Conservation (phyloP, 2,113 vertebrate species). For the Neotoma lepida region DNA sequence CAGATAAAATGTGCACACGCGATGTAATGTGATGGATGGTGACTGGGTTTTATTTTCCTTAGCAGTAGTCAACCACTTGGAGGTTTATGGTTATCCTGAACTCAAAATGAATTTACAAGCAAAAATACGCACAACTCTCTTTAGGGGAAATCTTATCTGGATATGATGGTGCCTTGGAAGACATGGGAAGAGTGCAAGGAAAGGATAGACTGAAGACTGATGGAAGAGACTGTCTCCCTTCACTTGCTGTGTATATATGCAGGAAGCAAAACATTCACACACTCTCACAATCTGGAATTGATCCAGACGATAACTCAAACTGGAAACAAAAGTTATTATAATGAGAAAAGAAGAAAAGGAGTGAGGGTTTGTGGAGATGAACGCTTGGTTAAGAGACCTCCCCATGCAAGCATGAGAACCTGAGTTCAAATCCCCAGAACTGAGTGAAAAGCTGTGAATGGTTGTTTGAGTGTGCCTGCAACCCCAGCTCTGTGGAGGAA, state of each 20-base stretch:
- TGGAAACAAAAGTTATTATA: neutral
- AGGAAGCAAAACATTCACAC: neutral
- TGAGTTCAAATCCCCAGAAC: neutral
- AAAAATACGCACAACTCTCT: neutral
- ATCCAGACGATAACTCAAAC: neutral
- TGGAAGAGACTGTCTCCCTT: neutral
- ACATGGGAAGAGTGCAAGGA: neutral
- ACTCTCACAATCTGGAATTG: neutral
- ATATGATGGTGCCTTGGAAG: neutral
- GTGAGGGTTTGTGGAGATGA: neutral
- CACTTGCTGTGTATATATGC: neutral
- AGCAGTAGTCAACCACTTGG: constrained; percentile 23
- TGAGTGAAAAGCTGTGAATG: neutral
- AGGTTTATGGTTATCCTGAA: neutral
- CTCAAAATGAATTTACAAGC: constrained; percentile 42
- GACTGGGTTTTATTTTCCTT: neutral
- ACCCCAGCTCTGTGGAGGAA: neutral
- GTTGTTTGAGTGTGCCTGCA: neutral
- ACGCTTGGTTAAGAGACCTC: neutral
- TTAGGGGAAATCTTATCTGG: constrained; percentile 36
- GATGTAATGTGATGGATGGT: neutral
- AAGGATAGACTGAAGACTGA: neutral
- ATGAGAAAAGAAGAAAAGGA: neutral
- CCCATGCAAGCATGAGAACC: neutral
- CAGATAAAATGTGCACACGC: neutral